Evolutionary conservation across 2,113 vertebrate species (phyloP), one percentile per base, ranked within the genome.

Genomic region (Pogonocichla stellata): DNA sequence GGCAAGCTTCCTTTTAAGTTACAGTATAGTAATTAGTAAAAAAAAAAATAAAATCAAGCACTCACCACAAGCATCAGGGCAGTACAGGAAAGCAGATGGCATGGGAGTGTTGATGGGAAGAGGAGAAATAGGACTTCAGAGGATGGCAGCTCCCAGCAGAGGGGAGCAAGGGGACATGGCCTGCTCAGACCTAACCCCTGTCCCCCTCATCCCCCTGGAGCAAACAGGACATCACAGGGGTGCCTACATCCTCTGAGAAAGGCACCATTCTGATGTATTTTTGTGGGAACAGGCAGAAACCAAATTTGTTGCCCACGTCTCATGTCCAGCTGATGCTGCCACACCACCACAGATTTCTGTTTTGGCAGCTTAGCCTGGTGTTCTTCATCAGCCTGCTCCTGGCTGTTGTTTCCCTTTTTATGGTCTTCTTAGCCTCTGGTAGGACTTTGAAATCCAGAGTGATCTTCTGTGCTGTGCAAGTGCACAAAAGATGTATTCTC

Each of bases 121-220:
- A 69, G 23, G 28, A 9, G 22, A 65, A 40, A 26, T 8, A 51
- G 10, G 0, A 3, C 13, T 43, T 78, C 0, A 2, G 36, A 80
- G 67, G 28, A 58, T n/a, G 29, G 70, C 36, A 64, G 16, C 29
- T 54, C 43, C 38, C 42, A 53, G 34, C 61, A 33, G 13, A 34
- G 11, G 29, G 20, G 9, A 51, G 19, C 0, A 0, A 73, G 54
- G 50, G 36, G 31, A 36, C 0, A 2, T 38, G 65, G 60, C 64
- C 51, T 2, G 2, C 2, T 31, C 26, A 60, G 38, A 79, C 8
- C 65, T 69, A 43, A 19, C 7, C 8, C 26, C 19, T 6, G 9
- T 24, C 18, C 18, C 29, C 4, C 15, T 80, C 5, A 3, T 4
- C 15, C 1, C 0, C 31, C 28, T 33, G 17, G 31, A n/a, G 18